Base-by-base conservation (phyloP, 2,113 vertebrate genomes). In the Pygoscelis antarcticus region DNA sequence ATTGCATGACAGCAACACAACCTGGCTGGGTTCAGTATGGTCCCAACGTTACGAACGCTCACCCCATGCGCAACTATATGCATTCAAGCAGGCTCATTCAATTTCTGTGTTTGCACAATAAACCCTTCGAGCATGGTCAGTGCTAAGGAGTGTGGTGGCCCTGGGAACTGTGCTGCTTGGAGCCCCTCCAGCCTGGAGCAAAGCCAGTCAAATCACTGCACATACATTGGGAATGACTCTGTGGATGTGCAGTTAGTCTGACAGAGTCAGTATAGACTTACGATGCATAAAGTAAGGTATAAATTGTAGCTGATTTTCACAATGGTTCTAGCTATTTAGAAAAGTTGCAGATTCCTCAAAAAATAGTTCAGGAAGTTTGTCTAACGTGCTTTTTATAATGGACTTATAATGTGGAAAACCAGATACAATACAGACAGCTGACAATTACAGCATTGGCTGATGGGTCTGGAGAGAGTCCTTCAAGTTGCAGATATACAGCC, bases 41-140 rank as follows among this genome's bases (percentile, higher is more conserved):
- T 57, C 74, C 57, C 4, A 10, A 60, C 15, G 2, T 44, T 52
- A 58, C 0, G 1, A 91, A 60, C 0, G 0, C 34, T 83, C 15
- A 0, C 52, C n/a, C 86, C 61, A 17, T 16, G 49, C 17, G 20
- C 36, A 55, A 47, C 47, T 64, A 7, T 2, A 49, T 6, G 42
- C 52, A 79, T 78, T 90, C 90, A 92, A 21, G 72, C 40, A 44
- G 38, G 15, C 38, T 68, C 72, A 57, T 10, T 93, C 71, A 74
- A 80, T 77, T 11, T 64, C 18, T 57, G 62, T 22, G 32, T 30
- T 72, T 82, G 69, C 61, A 91, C 83, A 91, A 82, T 51, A 40
- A 74, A n/a, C 29, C 18, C 58, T 89, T 77, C 8, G 4, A 96
- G 54, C 65, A 3, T 3, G 60, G 81, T 13, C 83, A 74, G 62